Percentiles rank a stretch among this genome's conserved stretches.
phyloP scores from a whole-genome alignment of 2,888 invertebrate genomes.

The Ypsolopha sequella region DNA sequence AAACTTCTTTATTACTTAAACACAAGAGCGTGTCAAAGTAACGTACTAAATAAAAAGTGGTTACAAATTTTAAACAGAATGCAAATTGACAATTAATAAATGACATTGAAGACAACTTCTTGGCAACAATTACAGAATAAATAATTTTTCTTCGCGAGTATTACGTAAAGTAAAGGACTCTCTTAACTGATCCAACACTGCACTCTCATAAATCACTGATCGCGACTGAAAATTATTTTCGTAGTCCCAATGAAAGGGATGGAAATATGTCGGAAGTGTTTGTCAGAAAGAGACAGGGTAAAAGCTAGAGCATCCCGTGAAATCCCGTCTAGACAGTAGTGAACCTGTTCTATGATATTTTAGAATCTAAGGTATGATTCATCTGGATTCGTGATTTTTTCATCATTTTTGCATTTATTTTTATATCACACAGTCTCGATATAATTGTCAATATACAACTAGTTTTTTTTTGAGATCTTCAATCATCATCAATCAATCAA shows the following conservation, averaged over 20 bases:
- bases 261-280: background rate
- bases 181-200: background rate
- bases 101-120: background rate
- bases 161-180: background rate
- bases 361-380: no score
- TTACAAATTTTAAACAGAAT: no score
- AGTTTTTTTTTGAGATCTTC: no score
- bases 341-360: conserved; percentile 25
- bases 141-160: background rate
- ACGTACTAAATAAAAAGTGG: no score
- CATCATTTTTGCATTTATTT: no score
- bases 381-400: no score
- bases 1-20: no score
- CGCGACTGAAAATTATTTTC: conserved; percentile 1
- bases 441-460: no score
- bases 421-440: no score
- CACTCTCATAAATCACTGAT: background rate
- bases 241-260: background rate
- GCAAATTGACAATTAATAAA: no score
- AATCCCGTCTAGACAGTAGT: conserved; percentile 18
- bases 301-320: background rate
- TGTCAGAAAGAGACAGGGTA: background rate
- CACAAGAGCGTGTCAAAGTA: no score
- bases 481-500: no score
- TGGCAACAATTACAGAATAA: background rate